Evolutionary conservation across 1,140 invertebrate species (phyloP).

Genomic region (Potamilus streckersoni): DNA sequence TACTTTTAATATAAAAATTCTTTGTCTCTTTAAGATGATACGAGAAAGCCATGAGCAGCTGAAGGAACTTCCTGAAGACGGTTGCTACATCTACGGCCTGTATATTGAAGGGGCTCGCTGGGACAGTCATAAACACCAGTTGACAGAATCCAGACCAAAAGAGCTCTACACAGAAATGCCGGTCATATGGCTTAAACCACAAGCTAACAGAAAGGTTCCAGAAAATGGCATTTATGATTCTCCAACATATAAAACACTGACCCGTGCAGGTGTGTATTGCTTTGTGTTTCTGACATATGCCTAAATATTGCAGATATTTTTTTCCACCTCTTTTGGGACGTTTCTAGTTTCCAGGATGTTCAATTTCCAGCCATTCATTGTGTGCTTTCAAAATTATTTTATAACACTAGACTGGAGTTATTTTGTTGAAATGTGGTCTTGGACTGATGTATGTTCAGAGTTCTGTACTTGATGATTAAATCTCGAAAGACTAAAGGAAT

Average conservation of each 20-base stretch:
- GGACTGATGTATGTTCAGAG: too few species aligned
- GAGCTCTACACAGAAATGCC: slow-evolving; percentile 68
- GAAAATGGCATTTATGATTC: slow-evolving; percentile 65
- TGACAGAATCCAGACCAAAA: slow-evolving; percentile 66
- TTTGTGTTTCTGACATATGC: not conserved
- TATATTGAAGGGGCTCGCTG: slow-evolving; percentile 68
- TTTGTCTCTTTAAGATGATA: slow-evolving; percentile 49
- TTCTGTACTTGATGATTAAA: too few species aligned
- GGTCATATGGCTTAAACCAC: slow-evolving; percentile 65
- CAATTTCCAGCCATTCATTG: too few species aligned
- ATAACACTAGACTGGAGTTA: too few species aligned
- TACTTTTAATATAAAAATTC: not conserved
- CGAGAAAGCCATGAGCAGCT: slow-evolving; percentile 52
- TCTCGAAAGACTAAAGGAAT: too few species aligned
- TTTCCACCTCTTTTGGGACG: too few species aligned
- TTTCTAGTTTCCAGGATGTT: too few species aligned
- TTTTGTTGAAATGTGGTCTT: too few species aligned
- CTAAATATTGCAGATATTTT: not conserved
- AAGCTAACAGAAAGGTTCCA: slow-evolving; percentile 55
- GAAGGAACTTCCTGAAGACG: slow-evolving; percentile 56
- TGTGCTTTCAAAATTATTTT: too few species aligned
- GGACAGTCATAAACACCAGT: slow-evolving; percentile 50
- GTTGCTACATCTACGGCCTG: slow-evolving; percentile 68
- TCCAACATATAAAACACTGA: slow-evolving; percentile 69
- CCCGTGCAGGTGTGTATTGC: slow-evolving; percentile 64